Conservation (phyloP, 2,888 invertebrate species). For the Meandrusa payeni region DNA sequence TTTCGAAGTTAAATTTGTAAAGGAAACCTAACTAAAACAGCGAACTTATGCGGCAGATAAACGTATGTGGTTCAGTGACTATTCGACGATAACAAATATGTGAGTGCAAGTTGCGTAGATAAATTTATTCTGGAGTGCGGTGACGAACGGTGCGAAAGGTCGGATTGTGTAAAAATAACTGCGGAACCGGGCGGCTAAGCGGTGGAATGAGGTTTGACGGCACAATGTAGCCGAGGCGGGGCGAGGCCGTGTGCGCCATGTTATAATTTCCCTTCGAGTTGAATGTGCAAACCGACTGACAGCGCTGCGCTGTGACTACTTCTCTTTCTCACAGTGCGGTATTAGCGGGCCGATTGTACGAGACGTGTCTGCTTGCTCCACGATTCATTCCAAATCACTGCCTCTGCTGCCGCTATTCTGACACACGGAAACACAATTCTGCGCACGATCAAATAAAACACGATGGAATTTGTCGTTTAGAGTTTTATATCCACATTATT, state of each 20-base stretch:
- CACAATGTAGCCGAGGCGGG: constrained; percentile 78
- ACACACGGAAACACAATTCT: no score
- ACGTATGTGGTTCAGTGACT: constrained; percentile 50
- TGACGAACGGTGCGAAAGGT: constrained; percentile 80
- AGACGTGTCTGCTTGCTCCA: constrained; percentile 30
- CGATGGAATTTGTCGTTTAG: no score
- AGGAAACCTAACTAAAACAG: constrained; percentile 22
- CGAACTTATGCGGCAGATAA: constrained; percentile 21
- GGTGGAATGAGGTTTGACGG: constrained; percentile 80
- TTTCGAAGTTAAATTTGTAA: constrained; percentile 25
- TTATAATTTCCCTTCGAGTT: constrained; percentile 79
- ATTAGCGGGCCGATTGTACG: constrained; percentile 48
- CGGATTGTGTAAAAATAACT: constrained; percentile 80
- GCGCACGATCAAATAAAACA: no score
- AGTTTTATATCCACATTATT: no score
- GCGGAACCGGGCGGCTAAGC: constrained; percentile 78
- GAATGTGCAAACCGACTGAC: constrained; percentile 73
- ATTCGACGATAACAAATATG: constrained; percentile 34
- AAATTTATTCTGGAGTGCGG: constrained; percentile 67
- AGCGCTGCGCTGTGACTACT: constrained; percentile 65
- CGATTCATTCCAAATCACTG: constrained; percentile 18
- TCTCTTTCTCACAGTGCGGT: constrained; percentile 69
- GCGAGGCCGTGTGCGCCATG: constrained; percentile 76
- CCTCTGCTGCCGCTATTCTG: neutral
- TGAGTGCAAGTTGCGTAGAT: constrained; percentile 67